These are phyloP conservation scores for Torymus auratus DNA, from an alignment of 2,888 invertebrate genomes.

Conservation along the genomic window DNA sequence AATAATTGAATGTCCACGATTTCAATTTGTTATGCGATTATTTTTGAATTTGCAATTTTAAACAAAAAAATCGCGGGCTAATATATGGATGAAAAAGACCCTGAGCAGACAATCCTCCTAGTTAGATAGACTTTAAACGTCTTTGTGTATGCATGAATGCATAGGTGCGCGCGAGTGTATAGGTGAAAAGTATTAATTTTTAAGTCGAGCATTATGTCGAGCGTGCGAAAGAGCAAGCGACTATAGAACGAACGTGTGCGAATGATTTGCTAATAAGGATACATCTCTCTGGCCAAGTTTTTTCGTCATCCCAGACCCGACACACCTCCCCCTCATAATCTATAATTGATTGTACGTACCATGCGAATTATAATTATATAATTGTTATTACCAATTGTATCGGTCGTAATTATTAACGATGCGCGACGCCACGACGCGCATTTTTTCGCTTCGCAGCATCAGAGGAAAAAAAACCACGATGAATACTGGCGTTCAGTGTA, in stretches of 20 bases:
- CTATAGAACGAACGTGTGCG: conserved; percentile 20
- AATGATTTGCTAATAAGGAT: conserved; percentile 39
- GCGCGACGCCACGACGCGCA: conserved; percentile 11
- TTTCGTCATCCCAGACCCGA: conserved; percentile 51
- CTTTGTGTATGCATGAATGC: conserved; percentile 61
- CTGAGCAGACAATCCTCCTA: conserved; percentile 70
- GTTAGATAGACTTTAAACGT: conserved; percentile 67
- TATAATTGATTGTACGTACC: conserved; percentile 57
- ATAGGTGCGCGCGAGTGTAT: conserved; percentile 62
- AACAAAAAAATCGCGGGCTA: conserved; percentile 12
- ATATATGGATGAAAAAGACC: conserved; percentile 66
- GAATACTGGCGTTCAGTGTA: conserved; percentile 49
- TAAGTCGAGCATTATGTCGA: conserved; percentile 60
- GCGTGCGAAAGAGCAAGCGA: background rate
- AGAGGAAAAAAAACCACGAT: conserved; percentile 12
- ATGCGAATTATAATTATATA: conserved; percentile 56
- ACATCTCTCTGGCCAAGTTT: conserved; percentile 51
- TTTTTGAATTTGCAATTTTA: too few relatives aligned
- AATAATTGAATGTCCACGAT: too few relatives aligned
- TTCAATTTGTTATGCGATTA: too few relatives aligned
- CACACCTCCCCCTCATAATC: conserved; percentile 54
- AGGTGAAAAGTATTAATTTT: conserved; percentile 72
- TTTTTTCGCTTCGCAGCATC: conserved; percentile 45
- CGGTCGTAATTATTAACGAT: conserved; percentile 45
- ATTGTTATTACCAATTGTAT: conserved; percentile 54